Evolutionary conservation across 2,888 invertebrate genomes (phyloP).

Genomic region (Papilio protenor): DNA sequence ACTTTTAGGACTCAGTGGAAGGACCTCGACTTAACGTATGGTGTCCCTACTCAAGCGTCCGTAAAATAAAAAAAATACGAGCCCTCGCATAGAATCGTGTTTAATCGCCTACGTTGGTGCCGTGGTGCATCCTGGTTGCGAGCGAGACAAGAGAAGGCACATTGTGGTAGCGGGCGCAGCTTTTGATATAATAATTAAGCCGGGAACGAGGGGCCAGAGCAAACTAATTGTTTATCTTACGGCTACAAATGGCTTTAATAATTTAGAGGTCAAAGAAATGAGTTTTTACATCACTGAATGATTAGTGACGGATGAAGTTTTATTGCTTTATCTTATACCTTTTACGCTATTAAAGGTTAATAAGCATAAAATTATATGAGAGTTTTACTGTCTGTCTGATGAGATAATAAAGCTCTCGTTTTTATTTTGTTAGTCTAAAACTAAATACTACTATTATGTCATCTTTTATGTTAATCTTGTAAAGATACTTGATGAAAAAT

Average conservation of each 20-base stretch:
- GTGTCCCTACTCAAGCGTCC: slow-evolving; percentile 47
- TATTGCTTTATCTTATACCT: slow-evolving; percentile 53
- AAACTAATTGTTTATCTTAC: slow-evolving; percentile 77
- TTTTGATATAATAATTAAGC: slow-evolving; percentile 83
- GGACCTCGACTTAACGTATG: slow-evolving; percentile 46
- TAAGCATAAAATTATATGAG: slow-evolving; percentile 10
- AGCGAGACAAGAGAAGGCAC: slow-evolving; percentile 61
- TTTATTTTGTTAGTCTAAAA: neutral
- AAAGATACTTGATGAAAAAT: too few relatives aligned
- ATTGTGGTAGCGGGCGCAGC: slow-evolving; percentile 65
- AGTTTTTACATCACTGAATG: slow-evolving; percentile 67
- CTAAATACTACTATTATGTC: too few relatives aligned
- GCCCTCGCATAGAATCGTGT: slow-evolving; percentile 82
- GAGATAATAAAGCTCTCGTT: neutral
- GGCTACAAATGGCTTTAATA: slow-evolving; percentile 70
- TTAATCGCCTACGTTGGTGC: slow-evolving; percentile 75
- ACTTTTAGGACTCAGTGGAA: slow-evolving; percentile 19
- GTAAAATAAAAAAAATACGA: slow-evolving; percentile 75
- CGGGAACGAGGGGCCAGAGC: slow-evolving; percentile 62
- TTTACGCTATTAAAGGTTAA: slow-evolving; percentile 54
- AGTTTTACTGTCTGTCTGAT: neutral
- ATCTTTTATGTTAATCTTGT: too few relatives aligned
- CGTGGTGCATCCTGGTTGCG: slow-evolving; percentile 65
- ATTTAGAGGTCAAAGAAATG: slow-evolving; percentile 70
- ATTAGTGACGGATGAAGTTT: slow-evolving; percentile 52